Evolutionary conservation across 2,797 vertebrate genomes (phyloP), one percentile per base, ranked within the genome.

Genomic region (Tragelaphus eurycerus): DNA sequence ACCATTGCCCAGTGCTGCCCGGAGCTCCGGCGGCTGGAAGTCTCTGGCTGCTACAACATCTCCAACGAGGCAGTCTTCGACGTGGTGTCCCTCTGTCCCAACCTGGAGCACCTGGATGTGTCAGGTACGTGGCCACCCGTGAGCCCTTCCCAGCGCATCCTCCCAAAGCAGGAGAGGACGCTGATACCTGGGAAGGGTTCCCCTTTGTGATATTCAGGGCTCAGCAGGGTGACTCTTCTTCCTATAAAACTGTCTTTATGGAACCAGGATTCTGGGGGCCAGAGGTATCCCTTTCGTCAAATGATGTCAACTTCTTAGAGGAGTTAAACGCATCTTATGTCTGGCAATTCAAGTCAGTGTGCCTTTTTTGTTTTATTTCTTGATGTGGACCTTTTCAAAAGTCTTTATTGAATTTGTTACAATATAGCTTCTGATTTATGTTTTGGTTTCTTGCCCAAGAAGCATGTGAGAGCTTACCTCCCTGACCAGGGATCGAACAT

Each of bases 41-140:
- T 99, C 7, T 99, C 99, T 0, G 99, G 99, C 95, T 99, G 99
- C 97, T 99, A 99, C 95, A 99, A 99, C 86, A 99, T 99, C 98
- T 99, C 99, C 88, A 99, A 99, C 0, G 99, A 99, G 31, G 99
- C 99, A 0, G 99, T 99, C 97, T 99, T 99, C 78, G 99, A 99
- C 96, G 99, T 99, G 67, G 99, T 99, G 95, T 99, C 99, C 25
- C 99, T 99, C 94, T 99, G 99, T 97, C 99, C 99, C 95, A 99
- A 99, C 98, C 98, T 99, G 99, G 99, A 99, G 96, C 99, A 99
- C 98, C 99, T 99, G 96, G 99, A 99, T 97, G 99, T 99, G 92
- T 99, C 99, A 99, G 99, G 99, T 99, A 99, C 99, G 15, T 10
- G 54, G 62, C 79, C 7, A 6, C 16, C 60, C 3, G 0, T 4